Evolutionary conservation across 2,888 invertebrate species (phyloP), one percentile per base, ranked within the genome.

Genomic region (Salpingus planirostris): DNA sequence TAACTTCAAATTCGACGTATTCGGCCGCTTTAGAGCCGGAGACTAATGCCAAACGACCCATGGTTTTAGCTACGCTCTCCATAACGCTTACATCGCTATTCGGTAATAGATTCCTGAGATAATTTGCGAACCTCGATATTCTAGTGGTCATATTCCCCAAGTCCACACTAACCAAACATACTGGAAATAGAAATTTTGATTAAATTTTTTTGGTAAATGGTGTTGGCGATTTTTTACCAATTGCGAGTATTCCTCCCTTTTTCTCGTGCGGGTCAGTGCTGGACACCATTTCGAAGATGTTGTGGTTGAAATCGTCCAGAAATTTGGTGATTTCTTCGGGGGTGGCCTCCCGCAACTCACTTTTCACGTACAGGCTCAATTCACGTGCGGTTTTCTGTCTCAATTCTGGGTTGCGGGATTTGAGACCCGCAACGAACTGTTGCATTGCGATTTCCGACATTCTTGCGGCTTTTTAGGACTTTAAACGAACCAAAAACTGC

Each of bases 1-100:
- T 92, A 2, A 96, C 90, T 67, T 96, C 95, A 68, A 93, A 93
- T 54, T 96, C 95, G n/a, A 97, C 93, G 60, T 95, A 93, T 58
- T 95, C 93, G 0, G 92, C 89, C 15, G 95, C 86, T 61, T 90
- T 91, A 0, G 92, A 90, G 8, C 95, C 95, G 1, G 88, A 89
- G 11, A 86, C 81, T 12, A 91, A 74, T 2, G 95, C 95, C 31
- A 98, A 68, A 46, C 88, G 86, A 0, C 95, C 96, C 44, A 97
- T 82, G 3, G 96, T 95, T 59, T 90, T 88, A 2, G 96, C 93
- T 2, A 95, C 91, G 47, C 96, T 71, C 67, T 96, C 93, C 88
- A 96, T 93, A 0, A 96, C 90, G 10, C 83, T 81, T 0, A 86
- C 83, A 70, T 96, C 95, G 46, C 79, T 85, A 2, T 90, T 90